These are phyloP conservation scores for Barypeithes pellucidus DNA, from an alignment of 2,888 invertebrate species.

Conservation along the genomic window DNA sequence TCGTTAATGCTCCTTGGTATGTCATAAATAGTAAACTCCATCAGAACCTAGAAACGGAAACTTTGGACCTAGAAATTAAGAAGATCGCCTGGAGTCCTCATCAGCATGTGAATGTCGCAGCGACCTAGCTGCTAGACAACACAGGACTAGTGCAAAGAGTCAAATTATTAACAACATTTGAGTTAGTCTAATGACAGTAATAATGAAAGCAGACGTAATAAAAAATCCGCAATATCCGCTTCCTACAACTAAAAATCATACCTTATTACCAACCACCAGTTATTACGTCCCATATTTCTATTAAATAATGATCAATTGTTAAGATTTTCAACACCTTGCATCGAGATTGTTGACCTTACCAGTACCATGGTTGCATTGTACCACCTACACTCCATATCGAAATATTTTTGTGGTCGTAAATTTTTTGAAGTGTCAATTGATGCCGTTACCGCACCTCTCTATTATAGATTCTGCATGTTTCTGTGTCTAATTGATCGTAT, in stretches of 20 bases:
- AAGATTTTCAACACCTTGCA: slow-evolving; percentile 38
- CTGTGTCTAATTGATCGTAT: slow-evolving; percentile 37
- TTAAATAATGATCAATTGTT: slow-evolving; percentile 26
- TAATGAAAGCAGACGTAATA: no score
- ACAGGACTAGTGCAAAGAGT: no score
- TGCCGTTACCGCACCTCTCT: slow-evolving; percentile 26
- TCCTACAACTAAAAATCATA: not conserved
- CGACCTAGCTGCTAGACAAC: no score
- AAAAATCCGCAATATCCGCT: not conserved
- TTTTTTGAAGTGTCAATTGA: slow-evolving; percentile 46
- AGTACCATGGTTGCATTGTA: slow-evolving; percentile 38
- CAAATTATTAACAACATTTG: no score
- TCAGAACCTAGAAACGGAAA: no score
- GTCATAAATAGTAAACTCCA: no score
- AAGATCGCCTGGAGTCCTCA: no score
- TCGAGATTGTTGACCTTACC: slow-evolving; percentile 38
- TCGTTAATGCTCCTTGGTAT: no score
- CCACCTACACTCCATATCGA: slow-evolving; percentile 34
- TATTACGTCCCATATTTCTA: slow-evolving; percentile 3
- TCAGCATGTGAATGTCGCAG: no score
- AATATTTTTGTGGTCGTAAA: slow-evolving; percentile 37
- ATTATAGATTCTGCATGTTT: slow-evolving; percentile 42
- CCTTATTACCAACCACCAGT: not conserved
- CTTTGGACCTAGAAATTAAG: no score
- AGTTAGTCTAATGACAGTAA: no score